These are phyloP conservation scores for Synanceia verrucosa DNA, from an alignment of 2,797 vertebrate genomes.

Conservation along the genomic window DNA sequence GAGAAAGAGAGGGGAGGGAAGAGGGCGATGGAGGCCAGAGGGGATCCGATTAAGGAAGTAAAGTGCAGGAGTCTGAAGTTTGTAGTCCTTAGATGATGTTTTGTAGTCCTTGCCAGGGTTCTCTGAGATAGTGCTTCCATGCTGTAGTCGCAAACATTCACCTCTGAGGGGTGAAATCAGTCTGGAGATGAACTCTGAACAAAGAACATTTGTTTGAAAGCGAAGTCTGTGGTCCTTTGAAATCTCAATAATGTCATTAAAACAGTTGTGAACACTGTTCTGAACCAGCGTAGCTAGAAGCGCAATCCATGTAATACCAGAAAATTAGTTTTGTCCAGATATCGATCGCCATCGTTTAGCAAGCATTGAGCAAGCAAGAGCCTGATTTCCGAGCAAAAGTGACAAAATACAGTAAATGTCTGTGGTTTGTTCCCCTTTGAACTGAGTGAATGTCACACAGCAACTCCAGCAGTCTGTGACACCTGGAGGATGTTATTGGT, in stretches of 20 bases:
- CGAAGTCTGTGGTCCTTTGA: conserved; percentile 41
- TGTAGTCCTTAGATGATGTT: conserved; percentile 62
- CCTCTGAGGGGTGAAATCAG: conserved; percentile 45
- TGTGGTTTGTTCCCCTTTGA: conserved; percentile 11
- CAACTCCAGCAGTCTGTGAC: conserved; percentile 26
- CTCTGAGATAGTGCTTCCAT: conserved; percentile 57
- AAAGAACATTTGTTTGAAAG: conserved; percentile 35
- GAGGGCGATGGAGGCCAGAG: conserved; percentile 33
- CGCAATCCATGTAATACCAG: conserved; percentile 30
- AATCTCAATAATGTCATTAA: conserved; percentile 5
- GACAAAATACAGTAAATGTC: conserved; percentile 23
- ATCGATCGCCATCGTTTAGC: conserved; percentile 22
- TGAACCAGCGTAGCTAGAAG: conserved; percentile 18
- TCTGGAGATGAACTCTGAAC: conserved; percentile 40
- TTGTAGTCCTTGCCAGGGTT: conserved; percentile 56
- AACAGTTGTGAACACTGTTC: conserved; percentile 14
- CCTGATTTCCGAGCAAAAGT: conserved; percentile 22
- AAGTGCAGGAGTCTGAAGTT: conserved; percentile 77
- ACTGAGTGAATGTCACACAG: background rate
- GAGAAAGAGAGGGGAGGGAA: background rate
- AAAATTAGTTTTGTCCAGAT: conserved; percentile 18
- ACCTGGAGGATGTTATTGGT: conserved; percentile 16
- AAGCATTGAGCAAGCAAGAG: conserved; percentile 29
- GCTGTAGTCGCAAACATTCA: conserved; percentile 58
- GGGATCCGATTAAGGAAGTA: conserved; percentile 63